phyloP scores from a whole-genome alignment of 35 echinoderm and acorn worm genomes.

The Apostichopus japonicus region DNA sequence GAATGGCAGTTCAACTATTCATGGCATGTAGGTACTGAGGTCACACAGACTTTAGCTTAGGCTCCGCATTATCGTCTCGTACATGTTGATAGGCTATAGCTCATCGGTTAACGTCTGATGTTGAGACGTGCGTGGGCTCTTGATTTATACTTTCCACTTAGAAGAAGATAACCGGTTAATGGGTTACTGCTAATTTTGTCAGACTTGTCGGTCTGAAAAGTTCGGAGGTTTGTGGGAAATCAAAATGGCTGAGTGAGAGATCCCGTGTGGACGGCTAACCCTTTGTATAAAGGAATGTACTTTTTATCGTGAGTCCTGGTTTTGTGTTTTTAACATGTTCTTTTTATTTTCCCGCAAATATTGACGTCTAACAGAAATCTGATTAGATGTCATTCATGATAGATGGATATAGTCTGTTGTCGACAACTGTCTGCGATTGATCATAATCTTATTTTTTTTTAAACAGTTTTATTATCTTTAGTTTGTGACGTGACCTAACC shows the following conservation, averaged over 20 bases:
- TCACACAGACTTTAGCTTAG: conserved; percentile 23
- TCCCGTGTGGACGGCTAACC: conserved; percentile 8
- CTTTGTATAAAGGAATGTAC: not conserved
- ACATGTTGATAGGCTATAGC: conserved; percentile 12
- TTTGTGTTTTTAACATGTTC: conserved; percentile 9
- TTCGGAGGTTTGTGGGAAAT: conserved; percentile 31
- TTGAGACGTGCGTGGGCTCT: not conserved
- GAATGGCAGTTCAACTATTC: conserved; percentile 61
- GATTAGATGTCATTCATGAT: not conserved
- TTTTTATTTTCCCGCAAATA: conserved; percentile 7
- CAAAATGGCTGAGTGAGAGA: conserved; percentile 33
- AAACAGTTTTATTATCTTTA: not conserved
- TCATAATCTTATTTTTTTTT: not conserved
- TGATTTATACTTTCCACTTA: conserved; percentile 9
- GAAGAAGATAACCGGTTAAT: conserved; percentile 28
- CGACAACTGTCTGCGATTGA: not conserved
- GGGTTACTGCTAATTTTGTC: conserved; percentile 45
- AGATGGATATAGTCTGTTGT: not conserved
- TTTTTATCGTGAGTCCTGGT: not conserved
- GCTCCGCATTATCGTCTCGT: not conserved
- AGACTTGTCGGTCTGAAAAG: not conserved
- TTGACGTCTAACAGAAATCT: not conserved
- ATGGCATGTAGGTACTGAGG: conserved; percentile 30
- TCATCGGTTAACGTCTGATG: not conserved
- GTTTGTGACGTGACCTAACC: not conserved